Base-by-base conservation (phyloP, 1,140 invertebrate genomes). In the Scaptomyza graminum region DNA sequence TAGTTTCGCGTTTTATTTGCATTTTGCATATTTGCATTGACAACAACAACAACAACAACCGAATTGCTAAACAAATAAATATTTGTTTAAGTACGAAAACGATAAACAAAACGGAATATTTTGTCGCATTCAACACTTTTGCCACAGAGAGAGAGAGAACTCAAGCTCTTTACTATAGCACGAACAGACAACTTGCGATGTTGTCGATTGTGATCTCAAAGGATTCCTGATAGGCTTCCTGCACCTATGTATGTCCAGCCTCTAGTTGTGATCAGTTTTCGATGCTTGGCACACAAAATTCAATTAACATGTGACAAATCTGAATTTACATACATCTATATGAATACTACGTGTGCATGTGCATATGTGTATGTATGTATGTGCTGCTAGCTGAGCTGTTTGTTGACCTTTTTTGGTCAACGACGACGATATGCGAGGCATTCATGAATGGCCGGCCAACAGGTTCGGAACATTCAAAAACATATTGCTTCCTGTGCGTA, bases 1-100 rank as follows among this genome's bases (percentile, higher is more conserved):
- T 82, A 62, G 37, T 44, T 76, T 39, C 39, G 39, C 18, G 18
- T 43, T 57, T 57, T 61, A 9, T 44, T 56, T 47, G 25, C 12
- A 0, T 31, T 37, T 59, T 50, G 67, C 78, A 72, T 80, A 80
- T 74, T 82, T 83, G 64, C 74, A 49, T 66, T 82, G 69, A 3
- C 62, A 73, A 28, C 13, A 22, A 2, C 4, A 12, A 39, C 3
- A 39, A n/a, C 44, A 47, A 74, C 75, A 78, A 73, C 69, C 34
- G 44, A 57, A 31, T 59, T 62, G 55, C 34, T 62, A 34, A 60
- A 34, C 41, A 51, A 67, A 66, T 79, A 65, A 79, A 79, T 66
- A 44, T 68, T 25, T 31, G 39, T 31, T 60, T 72, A 71, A 66
- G 67, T 72, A 15, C 54, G 25, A 46, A 16, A 69, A 63, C 37